Evolutionary conservation across 2,113 vertebrate species (phyloP).

Genomic region (Campylorhamphus procurvoides): DNA sequence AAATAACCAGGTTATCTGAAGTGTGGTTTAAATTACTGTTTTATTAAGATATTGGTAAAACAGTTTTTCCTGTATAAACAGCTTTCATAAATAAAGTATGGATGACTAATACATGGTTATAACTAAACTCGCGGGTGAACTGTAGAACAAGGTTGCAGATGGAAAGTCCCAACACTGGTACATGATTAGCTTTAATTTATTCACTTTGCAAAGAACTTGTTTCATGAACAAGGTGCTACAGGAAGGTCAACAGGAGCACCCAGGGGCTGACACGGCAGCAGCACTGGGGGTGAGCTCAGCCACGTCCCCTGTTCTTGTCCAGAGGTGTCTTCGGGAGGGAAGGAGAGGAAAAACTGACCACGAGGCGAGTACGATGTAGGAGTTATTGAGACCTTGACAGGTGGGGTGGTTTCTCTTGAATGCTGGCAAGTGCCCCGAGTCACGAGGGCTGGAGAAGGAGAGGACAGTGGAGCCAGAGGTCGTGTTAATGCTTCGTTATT

Average conservation of each 20-base stretch:
- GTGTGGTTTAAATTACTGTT: conserved; percentile 74
- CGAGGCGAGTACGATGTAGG: neutral
- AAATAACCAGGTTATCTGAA: conserved; percentile 65
- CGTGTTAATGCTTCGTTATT: neutral
- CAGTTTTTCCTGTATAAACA: conserved; percentile 79
- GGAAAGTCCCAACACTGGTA: conserved; percentile 32
- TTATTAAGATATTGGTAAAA: conserved; percentile 85
- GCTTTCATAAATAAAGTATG: conserved; percentile 78
- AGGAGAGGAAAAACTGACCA: conserved; percentile 12
- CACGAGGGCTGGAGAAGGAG: neutral
- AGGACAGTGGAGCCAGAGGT: neutral
- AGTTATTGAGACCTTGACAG: neutral
- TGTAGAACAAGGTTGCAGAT: conserved; percentile 53
- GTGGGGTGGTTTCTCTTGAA: neutral
- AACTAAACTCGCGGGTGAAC: conserved; percentile 69
- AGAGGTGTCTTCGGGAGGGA: conserved; percentile 17
- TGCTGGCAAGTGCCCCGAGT: neutral
- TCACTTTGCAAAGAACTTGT: conserved; percentile 55
- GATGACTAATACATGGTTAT: conserved; percentile 76
- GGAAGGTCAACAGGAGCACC: conserved; percentile 64
- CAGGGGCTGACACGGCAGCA: conserved; percentile 26
- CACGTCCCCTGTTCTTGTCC: conserved; percentile 1
- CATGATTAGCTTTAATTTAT: conserved; percentile 41
- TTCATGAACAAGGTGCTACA: conserved; percentile 54
- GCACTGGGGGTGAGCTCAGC: neutral